Evolutionary conservation across 2,888 invertebrate genomes (phyloP), one percentile per base, ranked within the genome.

Genomic region (Leptogaster cylindrica): DNA sequence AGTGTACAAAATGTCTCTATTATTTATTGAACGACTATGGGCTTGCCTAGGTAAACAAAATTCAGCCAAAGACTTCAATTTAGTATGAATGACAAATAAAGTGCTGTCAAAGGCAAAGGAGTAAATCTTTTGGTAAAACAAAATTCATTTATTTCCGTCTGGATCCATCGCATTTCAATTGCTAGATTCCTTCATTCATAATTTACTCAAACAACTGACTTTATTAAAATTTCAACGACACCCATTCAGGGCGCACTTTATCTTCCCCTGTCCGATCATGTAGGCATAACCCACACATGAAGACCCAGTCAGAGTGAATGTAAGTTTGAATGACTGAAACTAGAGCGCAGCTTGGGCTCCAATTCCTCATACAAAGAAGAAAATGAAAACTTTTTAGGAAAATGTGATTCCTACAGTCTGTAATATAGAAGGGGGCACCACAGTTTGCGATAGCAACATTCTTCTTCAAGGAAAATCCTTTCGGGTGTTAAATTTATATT

Each of bases 401-500:
- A 23, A 46, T 46, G 46, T 46, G 46, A 46, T 20, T 46, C 46
- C 46, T 46, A 46, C 18, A 25, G 46, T 20, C 20, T 20, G 23
- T 23, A 46, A 46, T 46, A 46, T 20, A 41, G 36, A 25, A 18
- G 39, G 25, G 55, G 58, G 36, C 12, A 16, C 2, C 23, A 16
- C 23, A 36, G 51, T 8, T 18, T 2, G 31, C 12, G 39, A 12
- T 16, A 23, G 39, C 39, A 23, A 41, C 25, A 58, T 58, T 41
- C 58, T 58, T 58, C 39, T 39, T 58, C 39, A 14, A 39, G 36
- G 58, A 20, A 52, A 58, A 58, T 63, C 46, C 63, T 63, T 44
- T 44, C 63, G 63, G 44, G 63, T 63, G 63, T 63, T 63, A 63
- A 63, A 63, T 63, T 63, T 63, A 63, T 63, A 63, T 44, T 44